Evolutionary conservation across 2,797 vertebrate species (phyloP), one percentile per base, ranked within the genome.

Genomic region (Acestrorhynchus altus): DNA sequence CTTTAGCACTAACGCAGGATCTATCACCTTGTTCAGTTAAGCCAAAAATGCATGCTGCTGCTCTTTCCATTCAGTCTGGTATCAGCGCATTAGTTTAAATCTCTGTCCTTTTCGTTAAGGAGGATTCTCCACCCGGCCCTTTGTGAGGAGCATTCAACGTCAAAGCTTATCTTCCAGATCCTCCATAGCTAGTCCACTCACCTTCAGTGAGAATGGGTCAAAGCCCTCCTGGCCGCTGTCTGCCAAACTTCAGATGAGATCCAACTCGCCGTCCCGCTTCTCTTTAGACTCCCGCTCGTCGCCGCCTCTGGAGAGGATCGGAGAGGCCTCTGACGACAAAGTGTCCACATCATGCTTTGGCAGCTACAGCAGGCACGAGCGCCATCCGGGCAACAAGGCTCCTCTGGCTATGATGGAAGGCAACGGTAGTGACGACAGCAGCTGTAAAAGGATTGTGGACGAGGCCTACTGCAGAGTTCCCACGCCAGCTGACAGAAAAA

Each of bases 121-220:
- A 79, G 98, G 98, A 52, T 99, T 99, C 91, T 99, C 97, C 0
- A 94, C 96, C 1, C 96, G 97, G 0, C 97, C 98, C 0, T 98
- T 99, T 44, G 97, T 99, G 78, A 92, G 97, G 83, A 98, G 98
- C 26, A 98, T 99, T 47, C 97, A 99, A 59, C 96, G 94, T 15
- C 98, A 99, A 92, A 99, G 96, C 86, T 79, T 94, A 84, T 98
- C 96, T 0, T 97, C 96, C 35, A 89, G 96, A 74, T 98, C 97
- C 0, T 98, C 98, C n/a, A 90, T 98, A 16, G 95, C 96, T 69
- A 99, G 98, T 85, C 98, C 97, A 0, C 89, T 99, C 87, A 95
- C 95, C n/a, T 88, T 92, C 85, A 96, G 93, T 8, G 98, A 99
- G 78, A 95, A 95, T 0, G 95, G 95, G 13, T 90, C 95, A 47